Evolutionary conservation across 2,797 vertebrate species (phyloP), one percentile per base, ranked within the genome.

Genomic region (Emydoidea blandingii): DNA sequence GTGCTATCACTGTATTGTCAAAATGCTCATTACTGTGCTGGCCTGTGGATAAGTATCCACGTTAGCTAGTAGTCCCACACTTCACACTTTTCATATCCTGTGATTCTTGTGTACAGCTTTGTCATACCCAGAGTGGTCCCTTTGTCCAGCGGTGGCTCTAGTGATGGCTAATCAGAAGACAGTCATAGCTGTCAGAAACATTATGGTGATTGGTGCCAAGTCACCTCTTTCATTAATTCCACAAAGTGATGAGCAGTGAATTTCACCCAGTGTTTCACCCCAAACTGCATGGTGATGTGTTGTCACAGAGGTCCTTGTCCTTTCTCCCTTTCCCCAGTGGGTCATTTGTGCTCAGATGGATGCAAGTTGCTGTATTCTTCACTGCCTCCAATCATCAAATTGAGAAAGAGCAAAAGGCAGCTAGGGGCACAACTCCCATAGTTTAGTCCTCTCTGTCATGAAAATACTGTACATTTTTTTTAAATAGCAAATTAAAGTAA

Each of bases 341-440:
- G 31, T 90, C 84, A 4, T 83, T 49, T 81, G n/a, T 65, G 52
- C 72, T 76, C 84, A 44, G 72, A 50, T 4, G 56, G 84, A 76
- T 29, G 41, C 12, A 76, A 47, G 23, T 41, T 41, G 72, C 23
- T 25, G 23, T 44, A 41, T 41, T 44, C 37, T 83, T 94, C 85
- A 2, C 16, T 68, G 62, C 4, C 34, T 37, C 62, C 16, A 65
- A 79, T 82, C 91, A 54, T 84, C 81, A 57, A 86, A 78, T 65
- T 29, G 76, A 47, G 85, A 52, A 87, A 84, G 90, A 95, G 54
- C 65, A 79, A 90, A 94, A 85, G 91, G 62, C 62, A 97, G 80
- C 5, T 84, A 87, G 91, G 88, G 91, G 90, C 78, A 41, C 59
- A 29, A 8, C 49, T 93, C 86, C 34, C 80, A 57, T 21, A 86